Percentiles rank a stretch among this genome's conserved stretches.
Evolutionary conservation across 1,140 invertebrate genomes (phyloP).

Genomic region (Gryon sp.): DNA sequence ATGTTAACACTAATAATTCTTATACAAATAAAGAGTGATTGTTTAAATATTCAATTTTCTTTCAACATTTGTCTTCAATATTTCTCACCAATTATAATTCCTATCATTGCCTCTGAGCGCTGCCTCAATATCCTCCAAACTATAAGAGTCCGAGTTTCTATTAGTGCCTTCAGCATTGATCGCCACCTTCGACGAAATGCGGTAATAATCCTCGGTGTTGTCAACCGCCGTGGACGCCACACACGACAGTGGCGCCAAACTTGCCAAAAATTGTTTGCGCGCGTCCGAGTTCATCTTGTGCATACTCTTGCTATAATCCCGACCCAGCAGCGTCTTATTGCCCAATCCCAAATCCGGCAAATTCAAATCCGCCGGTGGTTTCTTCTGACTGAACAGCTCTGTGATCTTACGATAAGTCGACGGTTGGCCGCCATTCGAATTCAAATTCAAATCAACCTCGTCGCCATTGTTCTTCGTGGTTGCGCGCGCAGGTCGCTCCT

Average conservation of each 20-base stretch:
- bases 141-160: conserved; percentile 81
- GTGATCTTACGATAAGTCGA: conserved; percentile 86
- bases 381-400: conserved; percentile 82
- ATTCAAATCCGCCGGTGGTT: conserved; percentile 68
- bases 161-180: conserved; percentile 75
- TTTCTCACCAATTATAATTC: conserved; percentile 74
- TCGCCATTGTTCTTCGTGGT: conserved; percentile 12
- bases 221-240: conserved; percentile 82
- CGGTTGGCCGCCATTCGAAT: conserved; percentile 36
- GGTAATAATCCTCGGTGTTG: conserved; percentile 85
- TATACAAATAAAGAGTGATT: too few relatives aligned
- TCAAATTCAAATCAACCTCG: conserved; percentile 76
- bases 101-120: conserved; percentile 78
- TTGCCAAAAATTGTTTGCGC: conserved; percentile 87
- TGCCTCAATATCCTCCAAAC: conserved; percentile 84
- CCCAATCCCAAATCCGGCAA: conserved; percentile 82
- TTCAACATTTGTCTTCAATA: too few relatives aligned
- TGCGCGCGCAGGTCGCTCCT: conserved; percentile 64
- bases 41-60: too few relatives aligned
- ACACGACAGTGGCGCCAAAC: conserved; percentile 86
- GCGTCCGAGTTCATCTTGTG: conserved; percentile 78
- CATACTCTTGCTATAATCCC: conserved; percentile 73
- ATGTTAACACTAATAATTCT: too few relatives aligned
- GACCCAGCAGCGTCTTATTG: conserved; percentile 59
- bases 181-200: conserved; percentile 80